Percentiles rank a stretch among this genome's conserved stretches.
These are phyloP conservation scores for Rhopalosiphum maidis DNA, from an alignment of 1,140 invertebrate species.

Conservation along the genomic window DNA sequence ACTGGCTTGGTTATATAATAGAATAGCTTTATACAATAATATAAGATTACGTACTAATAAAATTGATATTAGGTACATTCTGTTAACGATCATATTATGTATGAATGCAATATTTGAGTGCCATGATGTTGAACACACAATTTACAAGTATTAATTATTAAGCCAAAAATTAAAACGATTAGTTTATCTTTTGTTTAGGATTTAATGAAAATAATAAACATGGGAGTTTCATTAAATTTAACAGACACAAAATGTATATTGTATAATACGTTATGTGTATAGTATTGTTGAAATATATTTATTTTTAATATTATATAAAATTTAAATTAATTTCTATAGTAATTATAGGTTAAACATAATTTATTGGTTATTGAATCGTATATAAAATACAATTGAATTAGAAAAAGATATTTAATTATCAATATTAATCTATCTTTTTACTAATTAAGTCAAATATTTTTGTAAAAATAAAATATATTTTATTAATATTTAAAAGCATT, in stretches of 20 bases:
- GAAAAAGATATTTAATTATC: not conserved
- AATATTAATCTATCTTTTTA: not conserved
- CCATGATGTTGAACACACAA: not conserved
- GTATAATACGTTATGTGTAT: not conserved
- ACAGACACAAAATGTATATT: not conserved
- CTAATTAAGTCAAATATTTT: not conserved
- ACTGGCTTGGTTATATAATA: too few relatives aligned
- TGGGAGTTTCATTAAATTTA: not conserved
- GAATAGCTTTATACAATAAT: too few relatives aligned
- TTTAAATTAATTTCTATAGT: not conserved
- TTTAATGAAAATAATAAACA: not conserved
- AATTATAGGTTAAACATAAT: not conserved
- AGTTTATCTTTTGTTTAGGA: not conserved
- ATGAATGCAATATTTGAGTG: not conserved
- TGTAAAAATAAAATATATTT: not conserved
- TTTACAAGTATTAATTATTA: not conserved
- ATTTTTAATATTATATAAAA: not conserved
- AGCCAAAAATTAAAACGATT: not conserved
- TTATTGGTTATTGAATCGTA: not conserved
- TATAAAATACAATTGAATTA: not conserved
- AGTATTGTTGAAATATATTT: not conserved
- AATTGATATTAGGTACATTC: not conserved
- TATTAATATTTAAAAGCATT: not conserved
- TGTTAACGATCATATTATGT: not conserved
- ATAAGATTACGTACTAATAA: not conserved